A percentile compares a stretch with the other conserved stretches of the same genome.
phyloP scores from a whole-genome alignment of 2,797 vertebrate genomes.

The Gobionotothen gibberifrons region DNA sequence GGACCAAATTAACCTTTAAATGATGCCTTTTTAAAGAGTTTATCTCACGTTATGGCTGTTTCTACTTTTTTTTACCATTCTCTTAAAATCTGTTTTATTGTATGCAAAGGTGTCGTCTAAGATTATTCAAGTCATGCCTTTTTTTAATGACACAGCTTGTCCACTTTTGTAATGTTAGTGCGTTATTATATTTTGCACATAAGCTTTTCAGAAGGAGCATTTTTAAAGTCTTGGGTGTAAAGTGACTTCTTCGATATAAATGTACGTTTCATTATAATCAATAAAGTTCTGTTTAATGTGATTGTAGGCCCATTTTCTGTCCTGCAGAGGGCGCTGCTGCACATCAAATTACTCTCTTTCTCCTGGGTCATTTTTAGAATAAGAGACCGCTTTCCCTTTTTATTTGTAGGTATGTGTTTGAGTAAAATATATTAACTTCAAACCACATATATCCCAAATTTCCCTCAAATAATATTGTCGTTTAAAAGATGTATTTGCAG shows the following conservation, averaged over 20 bases:
- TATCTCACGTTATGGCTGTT: not conserved
- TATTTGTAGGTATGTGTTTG: too few relatives aligned
- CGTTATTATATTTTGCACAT: conserved; percentile 43
- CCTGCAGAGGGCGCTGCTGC: conserved; percentile 62
- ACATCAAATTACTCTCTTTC: not conserved
- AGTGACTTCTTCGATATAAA: not conserved
- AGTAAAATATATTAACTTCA: too few relatives aligned
- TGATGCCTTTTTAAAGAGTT: not conserved
- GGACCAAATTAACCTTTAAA: conserved; percentile 8
- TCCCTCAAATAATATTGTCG: too few relatives aligned
- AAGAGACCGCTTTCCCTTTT: too few relatives aligned
- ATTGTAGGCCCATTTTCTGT: conserved; percentile 2
- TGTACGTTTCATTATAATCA: conserved; percentile 19
- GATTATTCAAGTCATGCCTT: not conserved
- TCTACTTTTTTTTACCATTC: not conserved
- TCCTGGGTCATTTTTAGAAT: too few relatives aligned
- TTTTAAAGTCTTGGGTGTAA: not conserved
- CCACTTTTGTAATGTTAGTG: conserved; percentile 10
- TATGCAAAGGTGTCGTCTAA: not conserved
- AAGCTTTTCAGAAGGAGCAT: not conserved
- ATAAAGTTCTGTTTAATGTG: conserved; percentile 30
- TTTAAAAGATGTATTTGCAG: too few relatives aligned
- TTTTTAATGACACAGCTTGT: conserved; percentile 6
- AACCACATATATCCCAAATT: too few relatives aligned
- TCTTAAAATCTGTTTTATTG: not conserved